These are phyloP conservation scores for Sparidentex hasta DNA, from an alignment of 2,797 vertebrate species.

Conservation along the genomic window DNA sequence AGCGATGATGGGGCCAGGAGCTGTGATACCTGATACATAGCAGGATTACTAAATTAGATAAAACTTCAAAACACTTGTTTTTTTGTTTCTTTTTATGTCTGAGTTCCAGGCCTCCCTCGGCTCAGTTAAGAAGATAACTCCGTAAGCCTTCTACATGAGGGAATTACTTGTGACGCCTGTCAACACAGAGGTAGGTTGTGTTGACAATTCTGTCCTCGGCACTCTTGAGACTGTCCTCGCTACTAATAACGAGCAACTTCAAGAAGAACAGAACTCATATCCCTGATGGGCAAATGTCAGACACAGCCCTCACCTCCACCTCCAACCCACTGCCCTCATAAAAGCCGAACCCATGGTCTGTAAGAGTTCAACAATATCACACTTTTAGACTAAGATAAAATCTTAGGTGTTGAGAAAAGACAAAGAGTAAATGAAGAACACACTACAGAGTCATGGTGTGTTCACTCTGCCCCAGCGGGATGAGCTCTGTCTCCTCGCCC, in stretches of 20 bases:
- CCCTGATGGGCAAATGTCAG: neutral
- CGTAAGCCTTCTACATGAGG: neutral
- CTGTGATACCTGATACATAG: neutral
- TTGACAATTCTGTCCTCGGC: slow-evolving; percentile 5
- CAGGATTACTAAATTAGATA: slow-evolving; percentile 2
- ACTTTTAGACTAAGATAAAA: neutral
- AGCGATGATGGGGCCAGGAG: neutral
- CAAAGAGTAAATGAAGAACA: no score
- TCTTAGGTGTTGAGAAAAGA: neutral
- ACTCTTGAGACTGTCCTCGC: slow-evolving; percentile 4
- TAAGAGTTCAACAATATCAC: neutral
- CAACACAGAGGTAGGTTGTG: slow-evolving; percentile 5
- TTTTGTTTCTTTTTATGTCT: neutral
- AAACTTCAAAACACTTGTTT: slow-evolving; percentile 8
- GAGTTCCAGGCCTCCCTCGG: slow-evolving; percentile 1
- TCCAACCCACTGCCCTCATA: neutral
- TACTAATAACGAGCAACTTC: neutral
- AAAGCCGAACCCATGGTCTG: neutral
- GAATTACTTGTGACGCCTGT: slow-evolving; percentile 21
- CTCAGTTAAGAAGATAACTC: slow-evolving; percentile 14
- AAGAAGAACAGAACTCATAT: neutral
- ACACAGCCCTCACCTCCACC: neutral
- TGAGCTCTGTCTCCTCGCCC: no score
- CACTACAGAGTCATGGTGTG: no score
- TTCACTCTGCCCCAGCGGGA: neutral